phyloP scores from a whole-genome alignment of 2,113 vertebrate species.

The Callopanchax toddi region DNA sequence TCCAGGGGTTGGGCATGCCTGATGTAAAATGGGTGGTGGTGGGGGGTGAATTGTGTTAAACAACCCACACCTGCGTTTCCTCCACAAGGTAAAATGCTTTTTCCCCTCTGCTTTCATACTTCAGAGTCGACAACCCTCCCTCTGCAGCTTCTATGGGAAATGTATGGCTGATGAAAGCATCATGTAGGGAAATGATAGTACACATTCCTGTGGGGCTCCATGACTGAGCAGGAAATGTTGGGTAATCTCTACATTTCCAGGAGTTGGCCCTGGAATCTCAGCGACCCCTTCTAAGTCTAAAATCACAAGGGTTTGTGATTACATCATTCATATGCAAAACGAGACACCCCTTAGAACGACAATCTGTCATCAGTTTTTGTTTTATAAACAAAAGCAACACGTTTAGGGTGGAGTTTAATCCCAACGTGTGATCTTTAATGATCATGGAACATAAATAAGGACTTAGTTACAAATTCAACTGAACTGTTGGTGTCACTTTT shows the following conservation, averaged over 20 bases:
- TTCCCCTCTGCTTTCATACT: constrained; percentile 11
- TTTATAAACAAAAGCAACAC: background rate
- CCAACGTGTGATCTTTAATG: too few relatives aligned
- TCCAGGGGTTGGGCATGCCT: background rate
- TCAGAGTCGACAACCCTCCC: constrained; percentile 3
- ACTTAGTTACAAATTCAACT: too few relatives aligned
- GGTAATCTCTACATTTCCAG: background rate
- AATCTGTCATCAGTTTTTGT: too few relatives aligned
- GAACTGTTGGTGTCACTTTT: too few relatives aligned
- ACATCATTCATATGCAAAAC: background rate
- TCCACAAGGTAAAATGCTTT: constrained; percentile 5
- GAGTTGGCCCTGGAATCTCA: too few relatives aligned
- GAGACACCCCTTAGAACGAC: too few relatives aligned
- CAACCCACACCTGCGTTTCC: constrained; percentile 30
- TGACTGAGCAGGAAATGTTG: constrained; percentile 14
- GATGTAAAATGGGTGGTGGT: constrained; percentile 23
- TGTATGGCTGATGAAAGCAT: constrained; percentile 35
- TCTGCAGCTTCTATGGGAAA: constrained; percentile 5
- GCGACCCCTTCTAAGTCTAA: too few relatives aligned
- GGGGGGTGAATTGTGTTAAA: constrained; percentile 40
- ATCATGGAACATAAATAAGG: too few relatives aligned
- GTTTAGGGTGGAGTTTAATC: background rate
- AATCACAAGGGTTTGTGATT: background rate
- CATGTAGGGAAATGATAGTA: constrained; percentile 1
- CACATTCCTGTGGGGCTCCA: background rate